Base-by-base conservation (phyloP, 1,140 invertebrate genomes). In the Ceratina japonica region DNA sequence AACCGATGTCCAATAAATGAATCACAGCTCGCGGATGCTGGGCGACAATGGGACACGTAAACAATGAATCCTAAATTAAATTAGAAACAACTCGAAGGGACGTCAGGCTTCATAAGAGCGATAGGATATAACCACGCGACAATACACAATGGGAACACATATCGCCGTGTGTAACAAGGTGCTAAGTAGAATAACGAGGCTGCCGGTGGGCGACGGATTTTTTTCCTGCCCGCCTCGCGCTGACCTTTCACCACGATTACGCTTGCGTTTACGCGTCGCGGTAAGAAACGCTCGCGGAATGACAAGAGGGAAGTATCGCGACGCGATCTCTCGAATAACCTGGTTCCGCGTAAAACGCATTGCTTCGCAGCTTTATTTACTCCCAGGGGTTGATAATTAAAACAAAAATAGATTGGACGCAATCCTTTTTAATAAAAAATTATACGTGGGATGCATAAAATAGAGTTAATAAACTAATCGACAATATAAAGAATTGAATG, bases 201-300 rank as follows among this genome's bases (percentile, higher is more conserved):
- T 74, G 80, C 63, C 83, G 73, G 65, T 89, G 90, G 89, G 87
- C 70, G 68, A 56, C 15, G 52, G 84, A 54, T 72, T 87, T 89
- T 88, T 88, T 88, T 88, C 70, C 87, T 86, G 78, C 22, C 71
- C 77, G 68, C 79, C 75, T 52, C 73, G 81, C 73, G 81, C 81
- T 90, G 88, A 90, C 89, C 89, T 90, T 90, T 90, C 82, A 83
- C 85, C 83, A 79, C 71, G 84, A 85, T 85, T 83, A 81, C 83
- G 83, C 79, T 78, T 63, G 72, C 82, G 68, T 84, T 84, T 83
- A 75, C 77, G 76, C 81, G 69, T 64, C 61, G 49, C 49, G 10
- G 54, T 49, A 49, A 77, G 65, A 65, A 83, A 49, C 63, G 58
- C 37, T 68, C 62, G 52, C 37, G 65, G 82, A 64, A 80, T 75